A percentile compares a stretch with the other conserved stretches of the same genome.
phyloP scores from a whole-genome alignment of 2,797 vertebrate genomes.

The Carduelis carduelis region DNA sequence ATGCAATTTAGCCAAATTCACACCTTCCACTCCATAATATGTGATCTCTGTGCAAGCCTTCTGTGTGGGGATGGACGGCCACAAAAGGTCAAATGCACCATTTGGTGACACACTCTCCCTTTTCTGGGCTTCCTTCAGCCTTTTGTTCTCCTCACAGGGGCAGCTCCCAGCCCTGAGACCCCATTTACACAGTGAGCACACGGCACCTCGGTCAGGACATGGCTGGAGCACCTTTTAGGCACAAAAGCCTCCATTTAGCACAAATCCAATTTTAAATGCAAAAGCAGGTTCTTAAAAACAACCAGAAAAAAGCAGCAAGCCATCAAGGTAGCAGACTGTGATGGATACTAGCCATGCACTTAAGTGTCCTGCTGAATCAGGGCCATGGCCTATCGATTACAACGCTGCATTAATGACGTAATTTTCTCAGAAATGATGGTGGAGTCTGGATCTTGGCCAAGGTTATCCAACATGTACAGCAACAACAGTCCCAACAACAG shows the following conservation, averaged over 20 bases:
- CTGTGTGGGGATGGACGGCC: neutral
- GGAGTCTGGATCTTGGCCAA: neutral
- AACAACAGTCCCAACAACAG: neutral
- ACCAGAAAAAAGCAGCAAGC: neutral
- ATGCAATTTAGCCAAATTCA: conserved; percentile 9
- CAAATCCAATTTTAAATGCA: neutral
- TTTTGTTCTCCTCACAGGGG: neutral
- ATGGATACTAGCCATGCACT: neutral
- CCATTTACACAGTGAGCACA: neutral
- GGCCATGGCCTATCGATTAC: conserved; percentile 15
- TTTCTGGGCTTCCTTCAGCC: neutral
- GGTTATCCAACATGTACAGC: neutral
- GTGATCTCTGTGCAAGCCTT: neutral
- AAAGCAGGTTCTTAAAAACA: neutral
- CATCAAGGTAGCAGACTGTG: neutral
- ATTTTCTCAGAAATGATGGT: conserved; percentile 48
- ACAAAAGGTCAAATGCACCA: neutral
- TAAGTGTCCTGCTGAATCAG: conserved; percentile 28
- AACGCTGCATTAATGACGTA: neutral
- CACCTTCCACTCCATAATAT: neutral
- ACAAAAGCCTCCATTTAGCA: neutral
- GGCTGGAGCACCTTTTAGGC: neutral
- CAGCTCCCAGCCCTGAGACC: neutral
- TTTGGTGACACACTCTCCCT: neutral
- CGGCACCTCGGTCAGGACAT: fast-evolving